Evolutionary conservation across 2,797 vertebrate species (phyloP), one percentile per base, ranked within the genome.

Genomic region (Schizopygopsis malacanthus): DNA sequence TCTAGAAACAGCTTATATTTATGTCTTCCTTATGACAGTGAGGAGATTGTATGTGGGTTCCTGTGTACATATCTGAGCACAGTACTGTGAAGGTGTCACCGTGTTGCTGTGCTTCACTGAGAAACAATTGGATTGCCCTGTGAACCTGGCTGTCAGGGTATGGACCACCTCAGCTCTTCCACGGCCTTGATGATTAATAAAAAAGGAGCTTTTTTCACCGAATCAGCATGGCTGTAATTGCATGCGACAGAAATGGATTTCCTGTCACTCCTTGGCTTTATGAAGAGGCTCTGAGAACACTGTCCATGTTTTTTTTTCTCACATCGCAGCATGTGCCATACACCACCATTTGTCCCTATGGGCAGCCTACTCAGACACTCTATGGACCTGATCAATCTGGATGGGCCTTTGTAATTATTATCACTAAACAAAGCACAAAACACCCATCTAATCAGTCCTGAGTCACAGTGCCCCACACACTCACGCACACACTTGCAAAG

Each of bases 191-290:
- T 93, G 85, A 93, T 93, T 92, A 90, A 92, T 91, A 91, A 92
- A 92, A 77, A 82, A 90, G 87, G 76, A 87, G 84, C 25, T 45
- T 89, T 56, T 95, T 94, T 92, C 86, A 89, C 89, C 37, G 91
- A 92, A 94, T 95, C 93, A 95, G 93, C 94, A 93, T 93, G 91
- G 89, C 90, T 88, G 90, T 95, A 94, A 94, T 94, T 93, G 93
- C 92, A 92, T 91, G 89, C 87, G 91, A 94, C 93, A 93, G 84
- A 89, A 93, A 95, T 95, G 77, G 94, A 95, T 95, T 94, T 94
- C 76, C 91, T 91, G 93, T 92, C 94, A 91, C 86, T 90, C 72
- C 56, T 81, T 86, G 89, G 87, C 82, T 94, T 93, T 92, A 95
- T 94, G 91, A 93, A 92, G 91, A 93, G 65, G 83, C 75, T 63